phyloP scores from a whole-genome alignment of 2,113 vertebrate species.

The Sprattus sprattus region DNA sequence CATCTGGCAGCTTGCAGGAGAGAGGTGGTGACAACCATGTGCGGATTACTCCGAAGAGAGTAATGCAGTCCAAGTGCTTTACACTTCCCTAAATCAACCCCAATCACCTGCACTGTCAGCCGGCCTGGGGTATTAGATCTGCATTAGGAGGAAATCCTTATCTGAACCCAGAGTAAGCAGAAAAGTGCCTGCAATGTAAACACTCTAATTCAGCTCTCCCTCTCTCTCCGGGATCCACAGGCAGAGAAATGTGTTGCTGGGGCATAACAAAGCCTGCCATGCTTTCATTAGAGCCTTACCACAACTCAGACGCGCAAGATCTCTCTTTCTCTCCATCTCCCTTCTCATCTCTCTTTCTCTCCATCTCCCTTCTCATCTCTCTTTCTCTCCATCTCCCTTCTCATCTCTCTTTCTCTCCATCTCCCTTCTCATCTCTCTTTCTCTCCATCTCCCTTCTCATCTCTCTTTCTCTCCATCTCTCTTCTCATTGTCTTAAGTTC shows the following conservation, averaged over 20 bases:
- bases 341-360: neutral
- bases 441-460: too few species aligned
- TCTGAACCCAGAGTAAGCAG: slow-evolving; percentile 45
- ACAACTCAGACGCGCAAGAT: neutral
- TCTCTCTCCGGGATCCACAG: neutral
- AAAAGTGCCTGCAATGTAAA: slow-evolving; percentile 44
- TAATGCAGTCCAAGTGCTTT: slow-evolving; percentile 37
- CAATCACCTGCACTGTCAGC: slow-evolving; percentile 43
- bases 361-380: too few species aligned
- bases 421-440: neutral
- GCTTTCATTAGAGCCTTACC: neutral
- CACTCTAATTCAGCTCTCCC: slow-evolving; percentile 27
- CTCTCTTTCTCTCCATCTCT: too few species aligned
- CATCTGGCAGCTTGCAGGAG: slow-evolving; percentile 22
- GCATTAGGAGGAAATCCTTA: slow-evolving; percentile 47
- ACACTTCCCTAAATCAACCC: slow-evolving; percentile 37
- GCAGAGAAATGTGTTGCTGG: neutral
- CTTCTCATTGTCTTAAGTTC: too few species aligned
- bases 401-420: too few species aligned
- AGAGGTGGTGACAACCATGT: slow-evolving; percentile 29
- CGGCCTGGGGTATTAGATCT: slow-evolving; percentile 33
- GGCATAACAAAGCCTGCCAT: neutral
- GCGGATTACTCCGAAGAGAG: slow-evolving; percentile 24
- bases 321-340: neutral
- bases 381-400: too few species aligned